phyloP scores from a whole-genome alignment of 2,113 vertebrate species.

The Protobothrops mucrosquamatus region DNA sequence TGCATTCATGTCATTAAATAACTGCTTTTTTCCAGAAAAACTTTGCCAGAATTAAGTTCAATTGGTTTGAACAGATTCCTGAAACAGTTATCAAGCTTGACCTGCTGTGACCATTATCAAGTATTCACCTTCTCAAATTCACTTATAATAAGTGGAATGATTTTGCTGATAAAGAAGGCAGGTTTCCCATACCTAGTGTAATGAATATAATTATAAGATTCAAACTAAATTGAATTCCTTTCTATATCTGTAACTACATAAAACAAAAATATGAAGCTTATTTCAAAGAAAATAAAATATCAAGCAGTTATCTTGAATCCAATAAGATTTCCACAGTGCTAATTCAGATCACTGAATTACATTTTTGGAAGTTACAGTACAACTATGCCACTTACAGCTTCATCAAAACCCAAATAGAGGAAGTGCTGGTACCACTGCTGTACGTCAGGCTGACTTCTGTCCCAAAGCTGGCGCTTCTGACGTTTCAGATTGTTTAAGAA shows the following conservation, averaged over 20 bases:
- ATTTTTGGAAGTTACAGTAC: neutral
- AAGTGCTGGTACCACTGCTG: constrained; percentile 98
- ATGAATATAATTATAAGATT: neutral
- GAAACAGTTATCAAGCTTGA: neutral
- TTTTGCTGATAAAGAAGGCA: neutral
- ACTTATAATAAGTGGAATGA: neutral
- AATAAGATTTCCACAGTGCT: neutral
- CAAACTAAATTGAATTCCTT: neutral
- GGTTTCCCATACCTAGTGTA: neutral
- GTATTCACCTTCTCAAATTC: neutral
- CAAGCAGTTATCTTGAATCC: neutral
- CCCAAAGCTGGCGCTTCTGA: constrained; percentile 86
- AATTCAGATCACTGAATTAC: neutral
- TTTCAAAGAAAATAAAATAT: neutral
- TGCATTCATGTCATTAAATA: neutral
- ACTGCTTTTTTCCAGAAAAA: neutral
- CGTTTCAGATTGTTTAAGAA: constrained; percentile 82
- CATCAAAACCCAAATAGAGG: constrained; percentile 89
- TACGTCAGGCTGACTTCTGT: constrained; percentile 83
- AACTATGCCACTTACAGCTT: constrained; percentile 76
- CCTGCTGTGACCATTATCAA: neutral
- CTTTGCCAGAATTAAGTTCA: neutral
- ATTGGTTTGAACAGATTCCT: neutral
- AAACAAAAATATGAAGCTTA: neutral
- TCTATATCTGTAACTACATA: neutral